These are phyloP conservation scores for Parnassius mnemosyne DNA, from an alignment of 2,888 invertebrate genomes.

Conservation along the genomic window DNA sequence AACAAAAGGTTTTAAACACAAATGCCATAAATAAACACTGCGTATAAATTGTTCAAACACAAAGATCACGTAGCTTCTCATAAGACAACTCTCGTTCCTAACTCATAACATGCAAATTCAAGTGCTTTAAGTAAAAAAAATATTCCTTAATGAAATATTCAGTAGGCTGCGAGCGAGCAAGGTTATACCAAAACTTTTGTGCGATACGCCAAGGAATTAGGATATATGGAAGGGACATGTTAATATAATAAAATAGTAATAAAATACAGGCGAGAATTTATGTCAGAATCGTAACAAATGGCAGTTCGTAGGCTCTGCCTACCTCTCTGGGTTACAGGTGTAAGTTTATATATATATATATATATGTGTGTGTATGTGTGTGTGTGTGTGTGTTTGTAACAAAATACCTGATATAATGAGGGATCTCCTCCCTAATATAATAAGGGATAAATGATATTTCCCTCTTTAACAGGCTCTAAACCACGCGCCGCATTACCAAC, in stretches of 20 bases:
- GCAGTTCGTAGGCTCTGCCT: no score
- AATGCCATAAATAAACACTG: background rate
- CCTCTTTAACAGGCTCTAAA: no score
- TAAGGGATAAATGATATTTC: no score
- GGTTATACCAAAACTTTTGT: constrained; percentile 62
- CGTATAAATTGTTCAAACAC: constrained; percentile 23
- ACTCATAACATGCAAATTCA: constrained; percentile 75
- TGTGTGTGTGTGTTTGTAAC: no score
- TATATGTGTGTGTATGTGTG: no score
- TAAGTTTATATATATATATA: no score
- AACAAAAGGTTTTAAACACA: background rate
- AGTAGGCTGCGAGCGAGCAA: constrained; percentile 51
- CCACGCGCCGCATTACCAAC: no score
- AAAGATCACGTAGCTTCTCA: constrained; percentile 36
- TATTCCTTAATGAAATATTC: constrained; percentile 72
- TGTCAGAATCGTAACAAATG: no score
- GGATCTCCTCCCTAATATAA: no score
- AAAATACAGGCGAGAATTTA: no score
- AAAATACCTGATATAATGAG: no score
- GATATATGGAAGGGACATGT: constrained; percentile 12
- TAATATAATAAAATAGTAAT: background rate
- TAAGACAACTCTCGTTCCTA: constrained; percentile 38
- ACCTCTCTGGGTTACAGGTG: no score
- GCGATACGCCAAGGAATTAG: constrained; percentile 35
- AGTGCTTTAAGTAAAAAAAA: constrained; percentile 58